These are phyloP conservation scores for Vanessa cardui DNA, from an alignment of 2,888 invertebrate species.

Conservation along the genomic window DNA sequence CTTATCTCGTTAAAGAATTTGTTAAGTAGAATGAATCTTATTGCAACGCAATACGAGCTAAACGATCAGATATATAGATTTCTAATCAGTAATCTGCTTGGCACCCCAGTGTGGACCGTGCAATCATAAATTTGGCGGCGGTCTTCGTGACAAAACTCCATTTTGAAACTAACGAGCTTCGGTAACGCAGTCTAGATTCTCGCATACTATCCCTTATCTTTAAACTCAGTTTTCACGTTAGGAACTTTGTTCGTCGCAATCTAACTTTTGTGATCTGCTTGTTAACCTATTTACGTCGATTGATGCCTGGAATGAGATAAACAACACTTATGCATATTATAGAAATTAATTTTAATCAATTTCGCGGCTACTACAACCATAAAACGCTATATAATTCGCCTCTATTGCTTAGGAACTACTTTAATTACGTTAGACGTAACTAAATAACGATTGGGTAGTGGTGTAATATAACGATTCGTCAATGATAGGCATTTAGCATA, in stretches of 20 bases:
- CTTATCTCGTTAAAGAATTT: slow-evolving; percentile 26
- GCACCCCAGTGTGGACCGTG: slow-evolving; percentile 43
- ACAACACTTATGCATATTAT: slow-evolving; percentile 12
- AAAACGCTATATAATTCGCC: too few species aligned
- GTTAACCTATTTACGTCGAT: slow-evolving; percentile 29
- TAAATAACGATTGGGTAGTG: too few species aligned
- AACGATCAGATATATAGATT: slow-evolving; percentile 24
- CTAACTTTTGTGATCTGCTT: slow-evolving; percentile 24
- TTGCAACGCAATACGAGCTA: slow-evolving; percentile 19
- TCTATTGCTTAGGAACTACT: too few species aligned
- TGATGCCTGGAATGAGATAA: slow-evolving; percentile 23
- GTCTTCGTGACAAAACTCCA: slow-evolving; percentile 61
- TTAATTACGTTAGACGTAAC: too few species aligned
- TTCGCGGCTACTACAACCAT: too few species aligned
- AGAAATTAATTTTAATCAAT: background rate
- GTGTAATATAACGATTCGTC: too few species aligned
- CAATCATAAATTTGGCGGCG: slow-evolving; percentile 54
- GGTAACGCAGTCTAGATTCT: slow-evolving; percentile 46
- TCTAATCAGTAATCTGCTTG: slow-evolving; percentile 35
- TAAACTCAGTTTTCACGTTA: slow-evolving; percentile 39
- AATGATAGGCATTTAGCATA: too few species aligned
- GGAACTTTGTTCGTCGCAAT: slow-evolving; percentile 25
- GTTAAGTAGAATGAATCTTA: slow-evolving; percentile 23
- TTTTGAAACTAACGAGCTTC: slow-evolving; percentile 54
- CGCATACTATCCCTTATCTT: slow-evolving; percentile 48